Evolutionary conservation across 2,113 vertebrate genomes (phyloP).

Genomic region (Bos taurus): ARS-UCD2.0 NC_037328.1:38442501-38443000

Average conservation of each 20-base stretch:
- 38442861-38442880: neutral
- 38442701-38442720: neutral
- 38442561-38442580: neutral
- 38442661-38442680: neutral
- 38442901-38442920: neutral
- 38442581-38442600: neutral
- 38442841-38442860: neutral
- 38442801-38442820: neutral
- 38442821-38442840: neutral
- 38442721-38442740: neutral
- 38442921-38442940: neutral
- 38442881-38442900: neutral
- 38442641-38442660: neutral
- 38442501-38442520: neutral
- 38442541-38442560: neutral
- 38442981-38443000: neutral
- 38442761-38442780: neutral
- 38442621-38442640: neutral
- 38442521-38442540: neutral
- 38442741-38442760: neutral
- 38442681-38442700: neutral
- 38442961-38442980: neutral
- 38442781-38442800: neutral
- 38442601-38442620: neutral
- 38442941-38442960: neutral